These are phyloP conservation scores for Crotalus adamanteus DNA, from an alignment of 2,797 vertebrate species.

Conservation along the genomic window DNA sequence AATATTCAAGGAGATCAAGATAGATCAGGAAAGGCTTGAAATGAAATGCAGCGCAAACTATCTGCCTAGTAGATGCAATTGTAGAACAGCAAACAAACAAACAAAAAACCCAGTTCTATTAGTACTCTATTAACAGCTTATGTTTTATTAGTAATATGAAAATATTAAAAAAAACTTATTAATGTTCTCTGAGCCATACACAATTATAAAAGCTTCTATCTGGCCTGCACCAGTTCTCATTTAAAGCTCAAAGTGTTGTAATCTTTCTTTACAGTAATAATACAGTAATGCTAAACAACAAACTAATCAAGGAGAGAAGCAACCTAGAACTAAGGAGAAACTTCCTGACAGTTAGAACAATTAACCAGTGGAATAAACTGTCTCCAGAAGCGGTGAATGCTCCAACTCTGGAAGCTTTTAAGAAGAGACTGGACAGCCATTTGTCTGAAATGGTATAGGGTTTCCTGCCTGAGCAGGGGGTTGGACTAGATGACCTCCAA, in stretches of 20 bases:
- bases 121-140: neutral
- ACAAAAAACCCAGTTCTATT: neutral
- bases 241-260: neutral
- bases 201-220: neutral
- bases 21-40: neutral
- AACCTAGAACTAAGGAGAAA: no score
- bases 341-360: no score
- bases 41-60: neutral
- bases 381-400: no score
- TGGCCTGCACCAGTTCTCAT: neutral
- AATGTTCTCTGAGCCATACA: no score
- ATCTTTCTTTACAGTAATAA: neutral
- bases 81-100: neutral
- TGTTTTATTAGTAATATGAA: neutral
- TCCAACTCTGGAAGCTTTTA: no score
- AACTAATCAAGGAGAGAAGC: no score
- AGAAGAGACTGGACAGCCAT: no score
- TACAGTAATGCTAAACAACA: neutral
- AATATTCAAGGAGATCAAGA: neutral
- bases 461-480: no score
- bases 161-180: neutral
- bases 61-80: neutral
- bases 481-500: no score
- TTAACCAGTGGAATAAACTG: no score
- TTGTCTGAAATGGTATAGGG: no score